A percentile compares a stretch with the other conserved stretches of the same genome.
Conservation (phyloP, 2,888 invertebrate species). For the Lucinisca nassula region DNA sequence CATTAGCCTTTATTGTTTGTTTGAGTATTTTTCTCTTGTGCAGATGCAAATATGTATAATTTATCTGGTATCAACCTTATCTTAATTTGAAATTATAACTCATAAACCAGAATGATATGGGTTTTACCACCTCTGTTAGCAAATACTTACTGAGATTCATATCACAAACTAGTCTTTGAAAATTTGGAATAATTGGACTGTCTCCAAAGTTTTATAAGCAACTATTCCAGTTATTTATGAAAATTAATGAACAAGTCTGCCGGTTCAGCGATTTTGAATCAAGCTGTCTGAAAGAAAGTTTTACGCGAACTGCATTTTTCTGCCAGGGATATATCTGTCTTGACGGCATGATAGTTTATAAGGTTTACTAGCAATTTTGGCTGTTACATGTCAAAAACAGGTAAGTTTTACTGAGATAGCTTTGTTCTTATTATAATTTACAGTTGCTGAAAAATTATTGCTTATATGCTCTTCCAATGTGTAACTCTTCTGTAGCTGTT, state of each 20-base stretch:
- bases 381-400: too few relatives aligned
- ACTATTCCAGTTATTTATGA: slow-evolving; percentile 13
- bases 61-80: background rate
- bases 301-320: too few relatives aligned
- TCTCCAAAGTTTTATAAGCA: background rate
- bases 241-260: slow-evolving; percentile 10
- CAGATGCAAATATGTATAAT: background rate
- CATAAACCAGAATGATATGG: background rate
- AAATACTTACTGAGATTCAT: background rate
- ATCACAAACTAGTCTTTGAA: background rate
- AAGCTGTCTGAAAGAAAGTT: background rate
- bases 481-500: too few relatives aligned
- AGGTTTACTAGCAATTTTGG: too few relatives aligned
- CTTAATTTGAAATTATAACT: background rate
- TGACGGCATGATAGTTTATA: too few relatives aligned
- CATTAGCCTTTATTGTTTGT: background rate
- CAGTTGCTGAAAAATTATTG: too few relatives aligned
- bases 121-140: background rate
- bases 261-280: background rate
- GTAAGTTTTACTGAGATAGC: too few relatives aligned
- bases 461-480: too few relatives aligned
- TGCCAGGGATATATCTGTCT: too few relatives aligned
- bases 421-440: too few relatives aligned
- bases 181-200: slow-evolving; percentile 14
- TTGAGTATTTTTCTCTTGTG: background rate